Evolutionary conservation across 2,113 vertebrate species (phyloP), one percentile per base, ranked within the genome.

Genomic region (Megaleporinus macrocephalus): DNA sequence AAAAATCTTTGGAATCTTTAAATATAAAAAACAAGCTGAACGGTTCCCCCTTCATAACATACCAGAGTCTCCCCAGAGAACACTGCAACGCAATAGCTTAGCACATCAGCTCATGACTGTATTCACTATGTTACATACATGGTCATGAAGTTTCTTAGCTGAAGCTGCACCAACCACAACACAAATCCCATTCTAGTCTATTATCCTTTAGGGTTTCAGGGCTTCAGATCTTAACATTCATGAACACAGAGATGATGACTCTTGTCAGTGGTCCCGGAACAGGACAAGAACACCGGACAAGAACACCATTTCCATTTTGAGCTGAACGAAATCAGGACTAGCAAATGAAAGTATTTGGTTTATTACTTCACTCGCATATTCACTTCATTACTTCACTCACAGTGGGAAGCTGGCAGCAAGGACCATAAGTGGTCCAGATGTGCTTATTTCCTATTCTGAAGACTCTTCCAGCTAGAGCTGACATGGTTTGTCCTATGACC

Each of bases 361-460:
- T n/a, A 49, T 80, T n/a, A 36, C 16, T 41, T 68, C 62, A 79
- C 77, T 26, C 5, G 14, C 49, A 51, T 33, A 72, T 29, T 73
- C 12, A 18, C 47, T 72, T 68, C 30, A 61, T 76, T 18, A 26
- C 22, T 29, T 66, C 61, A 79, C 70, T 24, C 61, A 26, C 65
- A 80, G 1, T 36, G 18, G 22, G 41, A 47, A 71, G 14, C 22
- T 76, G 63, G 49, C 80, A 62, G 18, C 14, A 73, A 73, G 78
- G 22, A 49, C 55, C 53, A 49, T 24, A 53, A 61, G 41, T 26
- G 66, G 71, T 41, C 13, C 71, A 81, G 69, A 61, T 65, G 70
- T 41, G 49, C 33, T 29, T 55, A 36, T 79, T 78, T 85, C 71
- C 65, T 65, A 36, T 57, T 59, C 53, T 76, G 59, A 79, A 79